phyloP scores from a whole-genome alignment of 2,797 vertebrate species.

The Onychomys leucogaster region DNA sequence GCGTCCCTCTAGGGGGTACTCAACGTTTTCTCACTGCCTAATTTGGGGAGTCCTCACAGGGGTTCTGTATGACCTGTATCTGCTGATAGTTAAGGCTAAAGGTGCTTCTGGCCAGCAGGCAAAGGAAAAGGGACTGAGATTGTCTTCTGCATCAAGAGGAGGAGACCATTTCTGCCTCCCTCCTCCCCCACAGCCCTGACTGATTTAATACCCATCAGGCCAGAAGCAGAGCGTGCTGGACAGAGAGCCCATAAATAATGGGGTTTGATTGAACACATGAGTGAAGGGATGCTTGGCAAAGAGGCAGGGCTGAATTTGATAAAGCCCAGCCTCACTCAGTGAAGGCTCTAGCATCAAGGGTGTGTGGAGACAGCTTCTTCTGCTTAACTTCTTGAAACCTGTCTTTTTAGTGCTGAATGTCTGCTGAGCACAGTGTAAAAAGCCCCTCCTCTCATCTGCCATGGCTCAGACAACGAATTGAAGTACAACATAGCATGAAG shows the following conservation, averaged over 20 bases:
- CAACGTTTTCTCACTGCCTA: background rate
- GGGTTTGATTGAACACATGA: background rate
- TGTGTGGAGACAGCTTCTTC: background rate
- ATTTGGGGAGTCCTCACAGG: background rate
- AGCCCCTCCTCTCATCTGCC: background rate
- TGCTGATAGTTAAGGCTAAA: slow-evolving; percentile 8
- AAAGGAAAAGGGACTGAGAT: background rate
- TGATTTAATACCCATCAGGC: background rate
- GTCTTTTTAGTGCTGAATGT: background rate
- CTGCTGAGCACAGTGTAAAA: background rate
- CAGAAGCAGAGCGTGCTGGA: background rate
- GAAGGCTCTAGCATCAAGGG: background rate
- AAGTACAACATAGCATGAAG: background rate
- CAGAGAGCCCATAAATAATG: background rate
- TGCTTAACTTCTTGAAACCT: background rate
- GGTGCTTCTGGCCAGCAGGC: background rate
- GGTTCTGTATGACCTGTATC: background rate
- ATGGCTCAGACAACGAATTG: background rate
- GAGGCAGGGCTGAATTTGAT: background rate
- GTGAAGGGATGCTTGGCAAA: background rate
- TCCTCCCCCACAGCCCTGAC: too few species aligned
- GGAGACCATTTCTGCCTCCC: background rate
- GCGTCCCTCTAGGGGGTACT: background rate
- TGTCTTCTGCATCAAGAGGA: background rate
- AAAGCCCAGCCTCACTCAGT: background rate